A percentile compares a stretch with the other conserved stretches of the same genome.
These are phyloP conservation scores for Cancer borealis DNA, from an alignment of 2,888 invertebrate genomes.

Conservation along the genomic window DNA sequence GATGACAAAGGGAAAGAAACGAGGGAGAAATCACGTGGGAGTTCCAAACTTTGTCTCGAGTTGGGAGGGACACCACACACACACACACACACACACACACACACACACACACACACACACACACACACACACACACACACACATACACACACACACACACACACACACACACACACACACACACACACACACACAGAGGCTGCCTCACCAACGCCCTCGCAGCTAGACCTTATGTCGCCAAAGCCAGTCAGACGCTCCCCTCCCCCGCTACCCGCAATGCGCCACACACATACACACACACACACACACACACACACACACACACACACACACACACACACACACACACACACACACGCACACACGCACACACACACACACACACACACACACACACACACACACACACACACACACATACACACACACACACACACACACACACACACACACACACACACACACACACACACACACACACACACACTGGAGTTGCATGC, in stretches of 20 bases:
- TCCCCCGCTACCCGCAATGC: constrained; percentile 6
- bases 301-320: neutral
- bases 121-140: neutral
- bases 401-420: too few species aligned
- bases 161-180: constrained; percentile 37
- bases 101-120: neutral
- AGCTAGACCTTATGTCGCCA: neutral
- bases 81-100: constrained; percentile 14
- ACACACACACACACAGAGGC: neutral
- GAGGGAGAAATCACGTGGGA: neutral
- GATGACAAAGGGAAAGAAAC: neutral
- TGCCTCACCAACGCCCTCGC: neutral
- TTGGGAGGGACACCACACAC: neutral
- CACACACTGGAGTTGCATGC: neutral
- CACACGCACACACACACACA: too few species aligned
- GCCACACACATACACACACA: constrained; percentile 7
- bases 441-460: too few species aligned
- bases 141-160: constrained; percentile 37
- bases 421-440: too few species aligned
- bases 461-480: too few species aligned
- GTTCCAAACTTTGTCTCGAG: neutral
- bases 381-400: too few species aligned
- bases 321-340: too few species aligned
- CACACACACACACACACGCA: too few species aligned
- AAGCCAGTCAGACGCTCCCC: constrained; percentile 4